A percentile compares a stretch with the other conserved stretches of the same genome.
These are phyloP conservation scores for Mionectes olivaceus DNA, from an alignment of 2,797 vertebrate genomes.

Conservation along the genomic window DNA sequence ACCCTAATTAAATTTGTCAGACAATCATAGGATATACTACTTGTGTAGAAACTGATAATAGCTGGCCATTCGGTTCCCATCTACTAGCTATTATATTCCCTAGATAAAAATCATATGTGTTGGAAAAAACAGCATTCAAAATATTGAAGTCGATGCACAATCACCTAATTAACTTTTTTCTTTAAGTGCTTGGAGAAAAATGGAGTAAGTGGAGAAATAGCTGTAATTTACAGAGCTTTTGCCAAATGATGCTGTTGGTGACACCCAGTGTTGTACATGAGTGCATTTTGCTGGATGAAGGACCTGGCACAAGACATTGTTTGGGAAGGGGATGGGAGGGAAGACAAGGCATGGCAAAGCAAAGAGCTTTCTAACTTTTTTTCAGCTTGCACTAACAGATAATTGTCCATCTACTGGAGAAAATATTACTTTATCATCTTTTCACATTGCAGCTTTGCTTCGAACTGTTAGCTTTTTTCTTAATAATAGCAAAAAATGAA, in stretches of 20 bases:
- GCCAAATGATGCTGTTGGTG: neutral
- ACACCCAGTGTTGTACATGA: neutral
- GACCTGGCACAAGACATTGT: neutral
- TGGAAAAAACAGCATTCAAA: neutral
- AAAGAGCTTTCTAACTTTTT: neutral
- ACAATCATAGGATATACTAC: constrained; percentile 22
- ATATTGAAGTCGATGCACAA: neutral
- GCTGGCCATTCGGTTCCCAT: neutral
- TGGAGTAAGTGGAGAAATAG: constrained; percentile 2
- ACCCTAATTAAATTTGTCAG: constrained; percentile 67
- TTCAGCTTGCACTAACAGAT: neutral
- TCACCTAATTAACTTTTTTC: constrained; percentile 28
- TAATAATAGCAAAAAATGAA: constrained; percentile 30
- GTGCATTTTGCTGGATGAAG: neutral
- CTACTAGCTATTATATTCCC: neutral
- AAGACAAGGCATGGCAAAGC: neutral
- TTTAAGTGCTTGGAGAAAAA: neutral
- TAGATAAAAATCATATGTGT: constrained; percentile 16
- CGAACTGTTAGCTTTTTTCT: neutral
- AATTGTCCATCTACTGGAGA: constrained; percentile 38
- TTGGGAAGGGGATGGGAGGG: neutral
- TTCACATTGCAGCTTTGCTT: constrained; percentile 26
- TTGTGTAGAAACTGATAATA: constrained; percentile 13
- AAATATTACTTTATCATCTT: neutral
- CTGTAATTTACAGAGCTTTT: neutral